Conservation (phyloP, 1,140 invertebrate species). For the Zaprionus vittiger region DNA sequence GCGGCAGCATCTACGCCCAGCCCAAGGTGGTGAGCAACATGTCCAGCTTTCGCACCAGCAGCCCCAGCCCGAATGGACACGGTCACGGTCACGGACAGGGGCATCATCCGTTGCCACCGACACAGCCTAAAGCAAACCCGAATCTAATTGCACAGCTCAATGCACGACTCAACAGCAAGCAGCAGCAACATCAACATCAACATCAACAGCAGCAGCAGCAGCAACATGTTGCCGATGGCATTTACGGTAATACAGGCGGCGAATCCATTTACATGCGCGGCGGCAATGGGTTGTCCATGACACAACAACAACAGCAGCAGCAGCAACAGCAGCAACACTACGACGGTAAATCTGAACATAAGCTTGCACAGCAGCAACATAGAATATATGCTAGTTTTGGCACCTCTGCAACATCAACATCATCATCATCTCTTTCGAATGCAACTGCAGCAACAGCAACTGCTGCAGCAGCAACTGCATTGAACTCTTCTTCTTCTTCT, state of each 20-base stretch:
- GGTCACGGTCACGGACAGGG: slow-evolving; percentile 5
- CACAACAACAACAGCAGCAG: slow-evolving; percentile 74
- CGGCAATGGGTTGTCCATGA: slow-evolving; percentile 65
- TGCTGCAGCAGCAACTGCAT: slow-evolving; percentile 41
- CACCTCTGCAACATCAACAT: slow-evolving; percentile 62
- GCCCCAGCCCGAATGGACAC: slow-evolving; percentile 75
- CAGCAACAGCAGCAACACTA: slow-evolving; percentile 83
- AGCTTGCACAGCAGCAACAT: slow-evolving; percentile 67
- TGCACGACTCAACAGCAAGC: slow-evolving; percentile 78
- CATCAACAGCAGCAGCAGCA: slow-evolving; percentile 57
- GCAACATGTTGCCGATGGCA: slow-evolving; percentile 61
- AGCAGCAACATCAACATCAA: slow-evolving; percentile 62
- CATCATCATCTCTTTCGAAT: slow-evolving; percentile 38
- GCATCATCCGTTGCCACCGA: slow-evolving; percentile 68
- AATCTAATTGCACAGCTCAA: slow-evolving; percentile 83
- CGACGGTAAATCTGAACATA: slow-evolving; percentile 82
- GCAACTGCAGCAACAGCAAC: slow-evolving; percentile 49
- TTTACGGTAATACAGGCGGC: slow-evolving; percentile 69
- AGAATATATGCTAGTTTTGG: slow-evolving; percentile 83
- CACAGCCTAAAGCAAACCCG: slow-evolving; percentile 82
- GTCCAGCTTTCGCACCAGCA: slow-evolving; percentile 82
- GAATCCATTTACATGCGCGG: slow-evolving; percentile 68
- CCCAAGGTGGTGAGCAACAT: slow-evolving; percentile 81
- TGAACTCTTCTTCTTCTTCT: slow-evolving; percentile 36
- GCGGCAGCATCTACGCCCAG: slow-evolving; percentile 80